A percentile compares a stretch with the other conserved stretches of the same genome.
Evolutionary conservation across 2,888 invertebrate species (phyloP).

Genomic region (Stenodema calcarata): DNA sequence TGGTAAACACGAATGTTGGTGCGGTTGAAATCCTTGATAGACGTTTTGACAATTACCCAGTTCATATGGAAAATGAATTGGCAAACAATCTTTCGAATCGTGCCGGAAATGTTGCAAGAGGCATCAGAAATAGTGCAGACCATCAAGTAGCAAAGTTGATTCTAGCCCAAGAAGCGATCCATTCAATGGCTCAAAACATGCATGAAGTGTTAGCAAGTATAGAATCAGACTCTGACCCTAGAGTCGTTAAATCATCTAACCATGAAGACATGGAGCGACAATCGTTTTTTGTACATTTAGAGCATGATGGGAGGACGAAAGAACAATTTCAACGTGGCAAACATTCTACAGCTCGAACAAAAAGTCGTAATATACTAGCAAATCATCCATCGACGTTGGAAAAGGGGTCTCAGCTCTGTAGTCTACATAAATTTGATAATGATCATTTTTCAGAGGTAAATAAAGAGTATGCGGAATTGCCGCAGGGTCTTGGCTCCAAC

Average conservation of each 20-base stretch:
- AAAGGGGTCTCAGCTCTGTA: too few relatives aligned
- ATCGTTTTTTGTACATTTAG: background rate
- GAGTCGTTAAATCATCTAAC: background rate
- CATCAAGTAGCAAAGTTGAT: background rate
- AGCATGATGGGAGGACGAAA: background rate
- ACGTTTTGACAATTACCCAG: too few relatives aligned
- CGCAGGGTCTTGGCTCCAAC: background rate
- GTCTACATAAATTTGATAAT: too few relatives aligned
- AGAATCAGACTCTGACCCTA: background rate
- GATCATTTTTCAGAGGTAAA: too few relatives aligned
- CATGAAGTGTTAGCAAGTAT: background rate
- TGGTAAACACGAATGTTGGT: too few relatives aligned
- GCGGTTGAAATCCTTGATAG: too few relatives aligned
- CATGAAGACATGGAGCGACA: background rate
- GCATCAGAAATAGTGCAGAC: background rate
- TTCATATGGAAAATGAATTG: too few relatives aligned
- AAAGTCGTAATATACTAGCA: background rate
- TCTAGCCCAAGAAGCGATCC: background rate
- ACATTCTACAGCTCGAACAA: background rate
- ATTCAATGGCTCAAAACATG: conserved; percentile 5
- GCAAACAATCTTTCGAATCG: background rate
- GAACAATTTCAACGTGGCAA: background rate
- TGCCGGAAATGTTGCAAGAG: background rate
- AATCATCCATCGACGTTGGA: background rate
- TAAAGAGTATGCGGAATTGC: background rate